Percentiles rank a stretch among this genome's conserved stretches.
Evolutionary conservation across 2,113 vertebrate genomes (phyloP).

Genomic region (Tyto alba): DNA sequence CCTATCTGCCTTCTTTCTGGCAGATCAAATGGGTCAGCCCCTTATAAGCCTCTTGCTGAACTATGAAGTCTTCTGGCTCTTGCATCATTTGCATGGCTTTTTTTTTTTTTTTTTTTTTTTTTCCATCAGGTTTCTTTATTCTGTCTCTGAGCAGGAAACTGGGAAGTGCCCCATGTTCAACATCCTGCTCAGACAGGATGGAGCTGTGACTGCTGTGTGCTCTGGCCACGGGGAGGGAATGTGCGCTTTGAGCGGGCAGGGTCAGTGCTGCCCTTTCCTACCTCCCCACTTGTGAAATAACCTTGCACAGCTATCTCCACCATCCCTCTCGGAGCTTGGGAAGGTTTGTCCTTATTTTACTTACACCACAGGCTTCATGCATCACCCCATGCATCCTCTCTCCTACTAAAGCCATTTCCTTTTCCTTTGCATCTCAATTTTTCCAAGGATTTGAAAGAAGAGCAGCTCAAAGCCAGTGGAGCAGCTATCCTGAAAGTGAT

Average conservation of each 20-base stretch:
- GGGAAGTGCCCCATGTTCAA: rapidly evolving
- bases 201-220: neutral
- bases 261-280: neutral
- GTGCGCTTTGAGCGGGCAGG: neutral
- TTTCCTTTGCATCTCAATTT: neutral
- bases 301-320: neutral
- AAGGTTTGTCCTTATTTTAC: neutral
- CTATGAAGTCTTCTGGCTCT: neutral
- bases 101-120: neutral
- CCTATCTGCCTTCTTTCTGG: neutral
- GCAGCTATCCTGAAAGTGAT: neutral
- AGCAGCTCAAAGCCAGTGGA: neutral
- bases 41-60: neutral
- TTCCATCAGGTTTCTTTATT: neutral
- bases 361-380: neutral
- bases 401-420: neutral
- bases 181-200: neutral
- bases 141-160: neutral
- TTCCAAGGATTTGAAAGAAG: neutral
- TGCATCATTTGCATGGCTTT: neutral
- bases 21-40: neutral
- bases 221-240: rapidly evolving
- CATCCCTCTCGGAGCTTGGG: rapidly evolving
- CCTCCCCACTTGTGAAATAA: neutral
- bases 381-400: neutral